These are phyloP conservation scores for Turnix velox DNA, from an alignment of 2,113 vertebrate species.

Conservation along the genomic window DNA sequence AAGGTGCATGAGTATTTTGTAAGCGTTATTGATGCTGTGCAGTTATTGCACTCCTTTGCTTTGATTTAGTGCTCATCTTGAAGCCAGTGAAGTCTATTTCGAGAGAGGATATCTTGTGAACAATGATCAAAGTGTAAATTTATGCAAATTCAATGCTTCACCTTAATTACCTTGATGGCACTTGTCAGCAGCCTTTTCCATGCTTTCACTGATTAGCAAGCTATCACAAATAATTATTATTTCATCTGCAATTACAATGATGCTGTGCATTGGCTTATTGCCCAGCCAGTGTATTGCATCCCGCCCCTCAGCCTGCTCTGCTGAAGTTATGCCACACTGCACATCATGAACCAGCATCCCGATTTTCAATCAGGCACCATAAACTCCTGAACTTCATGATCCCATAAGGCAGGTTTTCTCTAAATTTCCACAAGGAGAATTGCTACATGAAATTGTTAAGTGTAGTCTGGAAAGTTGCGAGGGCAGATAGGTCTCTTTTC, in stretches of 20 bases:
- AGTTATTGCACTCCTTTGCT: slow-evolving; percentile 33
- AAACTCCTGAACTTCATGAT: slow-evolving; percentile 15
- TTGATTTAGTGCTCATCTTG: slow-evolving; percentile 62
- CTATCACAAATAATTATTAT: slow-evolving; percentile 75
- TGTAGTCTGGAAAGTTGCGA: background rate
- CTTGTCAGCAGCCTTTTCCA: slow-evolving; percentile 68
- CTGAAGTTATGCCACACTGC: background rate
- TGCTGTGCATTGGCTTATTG: slow-evolving; percentile 29
- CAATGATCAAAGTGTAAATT: slow-evolving; percentile 73
- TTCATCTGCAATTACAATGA: slow-evolving; percentile 72
- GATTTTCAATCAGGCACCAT: slow-evolving; percentile 16
- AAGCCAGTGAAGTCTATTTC: slow-evolving; percentile 64
- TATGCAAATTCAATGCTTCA: slow-evolving; percentile 72
- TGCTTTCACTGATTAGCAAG: slow-evolving; percentile 68
- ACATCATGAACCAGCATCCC: background rate
- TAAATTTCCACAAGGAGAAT: background rate
- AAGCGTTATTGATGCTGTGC: slow-evolving; percentile 50
- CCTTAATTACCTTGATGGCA: slow-evolving; percentile 72
- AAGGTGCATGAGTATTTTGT: slow-evolving; percentile 45
- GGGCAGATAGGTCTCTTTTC: background rate
- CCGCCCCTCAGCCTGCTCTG: background rate
- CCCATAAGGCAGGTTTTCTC: background rate
- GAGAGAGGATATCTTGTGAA: slow-evolving; percentile 60
- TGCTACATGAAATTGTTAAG: background rate
- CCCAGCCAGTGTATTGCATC: background rate